These are phyloP conservation scores for Phacellophora camtschatica DNA, from an alignment of 30 jellyfish, hydroid and myxozoan genomes.

Conservation along the genomic window DNA sequence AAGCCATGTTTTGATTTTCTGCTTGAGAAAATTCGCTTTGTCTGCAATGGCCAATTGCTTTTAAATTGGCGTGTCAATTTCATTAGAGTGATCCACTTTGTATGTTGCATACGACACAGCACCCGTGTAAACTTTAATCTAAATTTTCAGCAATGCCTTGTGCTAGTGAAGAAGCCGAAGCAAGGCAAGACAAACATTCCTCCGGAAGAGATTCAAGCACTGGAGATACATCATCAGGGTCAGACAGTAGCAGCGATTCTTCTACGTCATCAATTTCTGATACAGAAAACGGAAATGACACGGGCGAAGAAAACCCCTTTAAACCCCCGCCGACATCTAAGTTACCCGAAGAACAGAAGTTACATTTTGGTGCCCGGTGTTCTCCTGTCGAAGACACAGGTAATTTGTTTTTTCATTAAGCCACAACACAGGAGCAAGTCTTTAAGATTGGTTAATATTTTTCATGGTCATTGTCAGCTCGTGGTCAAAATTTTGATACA, in stretches of 20 bases:
- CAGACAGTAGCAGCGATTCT: conserved; percentile 62
- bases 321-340: neutral
- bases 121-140: too few relatives aligned
- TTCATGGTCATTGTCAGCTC: too few relatives aligned
- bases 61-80: too few relatives aligned
- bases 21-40: too few relatives aligned
- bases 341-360: conserved; percentile 28
- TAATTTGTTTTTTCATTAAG: neutral
- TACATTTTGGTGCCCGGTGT: neutral
- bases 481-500: too few relatives aligned
- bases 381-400: conserved; percentile 77
- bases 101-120: too few relatives aligned
- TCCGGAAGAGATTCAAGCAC: conserved; percentile 69
- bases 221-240: conserved; percentile 68
- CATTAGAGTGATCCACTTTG: too few relatives aligned
- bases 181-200: conserved; percentile 44
- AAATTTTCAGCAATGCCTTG: neutral
- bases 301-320: conserved; percentile 62
- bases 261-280: conserved; percentile 79
- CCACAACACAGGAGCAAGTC: neutral
- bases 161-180: conserved; percentile 28
- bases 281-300: conserved; percentile 24
- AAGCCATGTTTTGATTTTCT: too few relatives aligned
- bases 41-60: too few relatives aligned
- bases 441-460: too few relatives aligned